These are phyloP conservation scores for Drosophila pandora DNA, from an alignment of 1,140 invertebrate species.

Conservation along the genomic window DNA sequence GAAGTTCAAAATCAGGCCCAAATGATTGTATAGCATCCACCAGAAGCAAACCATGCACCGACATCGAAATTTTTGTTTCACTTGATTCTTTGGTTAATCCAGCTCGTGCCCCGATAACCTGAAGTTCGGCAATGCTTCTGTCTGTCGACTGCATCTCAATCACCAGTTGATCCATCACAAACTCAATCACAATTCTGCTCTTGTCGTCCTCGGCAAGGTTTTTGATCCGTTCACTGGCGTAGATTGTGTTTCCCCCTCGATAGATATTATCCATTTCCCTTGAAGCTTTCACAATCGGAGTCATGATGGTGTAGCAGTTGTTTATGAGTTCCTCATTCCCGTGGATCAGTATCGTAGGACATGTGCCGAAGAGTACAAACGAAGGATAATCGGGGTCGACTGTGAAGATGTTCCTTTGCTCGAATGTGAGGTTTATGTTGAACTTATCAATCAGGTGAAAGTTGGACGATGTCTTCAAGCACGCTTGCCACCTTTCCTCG, in stretches of 20 bases:
- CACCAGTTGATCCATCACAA: conserved; percentile 94
- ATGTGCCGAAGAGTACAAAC: conserved; percentile 91
- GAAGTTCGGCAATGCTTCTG: conserved; percentile 94
- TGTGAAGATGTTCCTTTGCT: conserved; percentile 91
- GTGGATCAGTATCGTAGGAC: conserved; percentile 94
- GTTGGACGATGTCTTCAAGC: conserved; percentile 91
- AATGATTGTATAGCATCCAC: conserved; percentile 98
- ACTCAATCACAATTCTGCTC: conserved; percentile 92
- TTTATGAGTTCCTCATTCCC: conserved; percentile 94
- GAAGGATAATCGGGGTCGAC: conserved; percentile 94
- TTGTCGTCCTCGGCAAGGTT: conserved; percentile 48
- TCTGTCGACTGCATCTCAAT: conserved; percentile 93
- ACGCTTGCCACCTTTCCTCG: conserved; percentile 94
- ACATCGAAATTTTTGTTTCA: conserved; percentile 91
- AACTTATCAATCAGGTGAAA: conserved; percentile 96
- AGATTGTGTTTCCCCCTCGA: conserved; percentile 20
- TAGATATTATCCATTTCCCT: conserved; percentile 83
- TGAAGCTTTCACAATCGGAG: conserved; percentile 78
- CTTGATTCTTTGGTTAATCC: conserved; percentile 88
- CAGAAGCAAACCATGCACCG: conserved; percentile 95
- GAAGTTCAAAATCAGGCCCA: conserved; percentile 96
- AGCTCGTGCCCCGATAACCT: conserved; percentile 93
- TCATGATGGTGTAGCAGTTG: conserved; percentile 85
- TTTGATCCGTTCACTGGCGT: conserved; percentile 38
- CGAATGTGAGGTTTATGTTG: conserved; percentile 93